Conservation (phyloP, 2,797 vertebrate genomes). For the Cygnus olor region DNA sequence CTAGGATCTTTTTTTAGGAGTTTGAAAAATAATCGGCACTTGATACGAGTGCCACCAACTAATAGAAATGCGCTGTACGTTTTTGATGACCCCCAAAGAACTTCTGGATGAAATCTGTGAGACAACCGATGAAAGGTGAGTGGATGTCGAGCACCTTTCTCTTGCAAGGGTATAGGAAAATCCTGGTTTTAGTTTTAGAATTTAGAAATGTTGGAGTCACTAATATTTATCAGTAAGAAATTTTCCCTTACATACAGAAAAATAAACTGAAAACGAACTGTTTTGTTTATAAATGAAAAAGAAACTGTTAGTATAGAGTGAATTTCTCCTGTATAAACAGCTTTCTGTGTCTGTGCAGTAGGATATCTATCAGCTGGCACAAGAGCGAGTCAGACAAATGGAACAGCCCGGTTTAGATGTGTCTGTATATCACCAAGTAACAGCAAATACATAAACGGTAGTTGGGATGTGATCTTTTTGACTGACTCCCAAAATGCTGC, state of each 20-base stretch:
- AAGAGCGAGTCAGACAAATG: neutral
- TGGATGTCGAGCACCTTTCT: neutral
- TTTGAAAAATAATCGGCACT: neutral
- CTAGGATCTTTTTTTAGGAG: neutral
- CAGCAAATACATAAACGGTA: neutral
- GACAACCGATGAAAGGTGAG: neutral
- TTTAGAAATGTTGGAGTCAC: neutral
- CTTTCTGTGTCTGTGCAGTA: neutral
- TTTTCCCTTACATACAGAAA: neutral
- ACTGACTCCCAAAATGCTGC: neutral
- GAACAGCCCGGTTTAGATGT: neutral
- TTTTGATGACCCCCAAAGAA: neutral
- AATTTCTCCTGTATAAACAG: neutral
- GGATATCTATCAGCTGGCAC: fast-evolving
- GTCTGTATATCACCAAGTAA: neutral
- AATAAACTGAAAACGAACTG: neutral
- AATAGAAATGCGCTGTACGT: neutral
- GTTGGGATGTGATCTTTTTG: neutral
- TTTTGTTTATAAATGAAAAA: neutral
- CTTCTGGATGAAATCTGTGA: neutral
- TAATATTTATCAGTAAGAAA: neutral
- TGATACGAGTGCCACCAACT: neutral
- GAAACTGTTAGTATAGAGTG: neutral
- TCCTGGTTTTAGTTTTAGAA: neutral
- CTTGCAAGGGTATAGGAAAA: neutral